Percentiles rank a stretch among this genome's conserved stretches.
Conservation (phyloP, 2,888 invertebrate genomes). For the Oxyscelio sp. region DNA sequence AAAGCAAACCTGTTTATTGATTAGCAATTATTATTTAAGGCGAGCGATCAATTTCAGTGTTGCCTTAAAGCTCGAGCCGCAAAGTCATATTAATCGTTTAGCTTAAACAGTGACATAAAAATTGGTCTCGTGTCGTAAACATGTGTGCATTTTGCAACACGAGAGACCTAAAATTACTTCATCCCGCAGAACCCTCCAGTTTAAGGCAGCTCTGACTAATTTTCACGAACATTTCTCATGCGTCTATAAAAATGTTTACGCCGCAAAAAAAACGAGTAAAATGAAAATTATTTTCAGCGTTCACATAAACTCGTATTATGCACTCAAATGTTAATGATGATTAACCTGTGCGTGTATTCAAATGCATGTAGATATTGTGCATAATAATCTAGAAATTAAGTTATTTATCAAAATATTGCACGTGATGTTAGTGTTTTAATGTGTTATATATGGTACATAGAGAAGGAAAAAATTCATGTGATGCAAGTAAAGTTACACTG, state of each 20-base stretch:
- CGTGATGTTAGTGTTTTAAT: slow-evolving; percentile 31
- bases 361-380: slow-evolving; percentile 57
- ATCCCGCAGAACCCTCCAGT: not conserved
- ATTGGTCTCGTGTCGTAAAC: not conserved
- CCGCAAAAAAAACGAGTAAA: too few species aligned
- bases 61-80: not conserved
- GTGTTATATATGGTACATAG: not conserved
- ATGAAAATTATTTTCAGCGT: not conserved
- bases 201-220: slow-evolving; percentile 4
- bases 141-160: not conserved
- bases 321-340: slow-evolving; percentile 23
- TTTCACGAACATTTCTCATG: not conserved
- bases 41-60: not conserved
- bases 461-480: not conserved
- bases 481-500: slow-evolving; percentile 35
- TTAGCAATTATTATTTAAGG: slow-evolving; percentile 2
- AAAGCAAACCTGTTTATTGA: slow-evolving; percentile 24
- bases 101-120: not conserved
- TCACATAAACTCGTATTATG: slow-evolving; percentile 8
- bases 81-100: not conserved
- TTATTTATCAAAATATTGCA: slow-evolving; percentile 46
- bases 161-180: slow-evolving; percentile 2
- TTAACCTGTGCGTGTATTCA: slow-evolving; percentile 22
- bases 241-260: slow-evolving; percentile 5
- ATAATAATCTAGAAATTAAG: slow-evolving; percentile 34